phyloP scores from a whole-genome alignment of 2,797 vertebrate genomes.

The Channa striata region DNA sequence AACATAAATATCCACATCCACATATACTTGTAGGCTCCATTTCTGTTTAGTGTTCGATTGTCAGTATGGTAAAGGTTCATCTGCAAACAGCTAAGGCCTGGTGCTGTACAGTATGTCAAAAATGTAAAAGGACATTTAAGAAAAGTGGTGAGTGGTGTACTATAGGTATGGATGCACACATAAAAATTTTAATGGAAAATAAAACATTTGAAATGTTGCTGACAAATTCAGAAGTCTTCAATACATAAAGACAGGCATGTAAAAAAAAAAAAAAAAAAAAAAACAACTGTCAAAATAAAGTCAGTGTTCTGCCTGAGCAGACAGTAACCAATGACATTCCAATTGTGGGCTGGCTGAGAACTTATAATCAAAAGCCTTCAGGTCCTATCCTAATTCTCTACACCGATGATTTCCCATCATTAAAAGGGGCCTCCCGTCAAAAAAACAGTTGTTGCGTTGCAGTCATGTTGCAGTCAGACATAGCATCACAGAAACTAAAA shows the following conservation, averaged over 20 bases:
- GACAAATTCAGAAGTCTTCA: neutral
- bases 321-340: slow-evolving; percentile 19
- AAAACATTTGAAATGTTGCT: neutral
- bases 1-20: neutral
- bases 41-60: neutral
- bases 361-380: slow-evolving; percentile 26
- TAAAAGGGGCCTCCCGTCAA: slow-evolving; percentile 19
- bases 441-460: neutral
- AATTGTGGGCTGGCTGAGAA: slow-evolving; percentile 4
- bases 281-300: neutral
- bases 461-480: slow-evolving; percentile 26
- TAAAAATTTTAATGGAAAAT: neutral
- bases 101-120: too few relatives aligned
- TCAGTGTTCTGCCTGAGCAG: slow-evolving; percentile 11
- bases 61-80: neutral
- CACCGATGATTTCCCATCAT: slow-evolving; percentile 33
- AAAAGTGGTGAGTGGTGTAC: too few relatives aligned
- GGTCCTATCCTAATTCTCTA: slow-evolving; percentile 7
- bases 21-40: neutral
- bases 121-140: neutral
- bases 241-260: neutral
- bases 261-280: neutral
- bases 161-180: too few relatives aligned
- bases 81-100: too few relatives aligned
- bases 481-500: slow-evolving; percentile 40